Percentiles rank a stretch among this genome's conserved stretches.
Evolutionary conservation across 2,888 invertebrate genomes (phyloP).

Genomic region (Zaprionus bogoriensis): DNA sequence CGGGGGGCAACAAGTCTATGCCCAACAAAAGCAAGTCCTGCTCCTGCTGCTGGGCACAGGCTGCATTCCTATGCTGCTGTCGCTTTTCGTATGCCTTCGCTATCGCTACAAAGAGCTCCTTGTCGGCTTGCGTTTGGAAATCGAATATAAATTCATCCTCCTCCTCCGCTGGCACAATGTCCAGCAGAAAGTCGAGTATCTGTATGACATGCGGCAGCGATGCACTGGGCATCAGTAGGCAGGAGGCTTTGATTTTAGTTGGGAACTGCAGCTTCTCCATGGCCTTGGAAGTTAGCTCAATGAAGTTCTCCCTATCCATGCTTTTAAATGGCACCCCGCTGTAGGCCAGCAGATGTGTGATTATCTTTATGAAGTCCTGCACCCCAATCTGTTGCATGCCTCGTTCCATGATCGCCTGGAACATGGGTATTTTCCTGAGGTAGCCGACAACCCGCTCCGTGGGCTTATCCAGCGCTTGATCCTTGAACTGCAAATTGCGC

Average conservation of each 20-base stretch:
- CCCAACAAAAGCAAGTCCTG: background rate
- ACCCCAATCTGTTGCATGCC: slow-evolving; percentile 28
- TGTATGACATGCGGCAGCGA: slow-evolving; percentile 17
- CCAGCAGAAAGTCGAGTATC: slow-evolving; percentile 49
- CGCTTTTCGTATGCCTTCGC: background rate
- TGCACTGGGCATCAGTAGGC: slow-evolving; percentile 37
- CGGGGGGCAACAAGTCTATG: background rate
- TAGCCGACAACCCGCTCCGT: slow-evolving; percentile 18
- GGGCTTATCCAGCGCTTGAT: background rate
- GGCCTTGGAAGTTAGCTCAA: slow-evolving; percentile 25
- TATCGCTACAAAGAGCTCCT: background rate
- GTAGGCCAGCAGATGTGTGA: slow-evolving; percentile 28
- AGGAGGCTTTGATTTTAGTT: slow-evolving; percentile 29
- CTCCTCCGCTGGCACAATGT: slow-evolving; percentile 18
- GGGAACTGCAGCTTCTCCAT: slow-evolving; percentile 41
- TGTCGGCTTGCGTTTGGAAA: background rate
- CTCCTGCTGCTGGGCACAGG: background rate
- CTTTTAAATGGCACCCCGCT: slow-evolving; percentile 4
- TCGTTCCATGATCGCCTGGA: slow-evolving; percentile 10
- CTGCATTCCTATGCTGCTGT: background rate
- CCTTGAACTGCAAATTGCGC: slow-evolving; percentile 22
- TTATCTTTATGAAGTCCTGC: slow-evolving; percentile 44
- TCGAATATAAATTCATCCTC: background rate
- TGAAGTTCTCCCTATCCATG: slow-evolving; percentile 27
- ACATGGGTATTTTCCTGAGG: slow-evolving; percentile 7